A percentile compares a stretch with the other conserved stretches of the same genome.
These are phyloP conservation scores for Catostylus mosaicus DNA, from an alignment of 30 jellyfish, hydroid and myxozoan genomes.

Conservation along the genomic window DNA sequence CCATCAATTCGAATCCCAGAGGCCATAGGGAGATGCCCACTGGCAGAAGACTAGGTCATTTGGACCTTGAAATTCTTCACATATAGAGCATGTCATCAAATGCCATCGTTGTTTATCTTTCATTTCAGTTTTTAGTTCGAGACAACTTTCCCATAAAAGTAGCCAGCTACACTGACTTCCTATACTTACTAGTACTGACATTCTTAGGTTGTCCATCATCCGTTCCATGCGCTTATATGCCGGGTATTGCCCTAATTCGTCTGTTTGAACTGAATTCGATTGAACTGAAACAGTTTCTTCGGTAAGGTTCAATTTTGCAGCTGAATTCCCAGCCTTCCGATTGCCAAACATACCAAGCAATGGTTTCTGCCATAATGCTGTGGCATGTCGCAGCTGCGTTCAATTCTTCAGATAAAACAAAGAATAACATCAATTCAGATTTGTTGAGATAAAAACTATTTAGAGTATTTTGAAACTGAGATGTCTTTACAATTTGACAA, in stretches of 20 bases:
- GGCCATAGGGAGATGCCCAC: slow-evolving; percentile 62
- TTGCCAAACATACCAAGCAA: slow-evolving; percentile 59
- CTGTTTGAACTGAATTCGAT: background rate
- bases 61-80: slow-evolving; percentile 44
- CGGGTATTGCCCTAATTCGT: slow-evolving; percentile 22
- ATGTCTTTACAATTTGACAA: slow-evolving; percentile 33
- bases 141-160: slow-evolving; percentile 65
- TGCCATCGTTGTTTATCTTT: slow-evolving; percentile 64
- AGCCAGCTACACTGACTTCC: slow-evolving; percentile 43
- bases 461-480: slow-evolving; percentile 47
- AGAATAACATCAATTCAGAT: slow-evolving; percentile 58
- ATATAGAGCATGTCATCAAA: slow-evolving; percentile 61
- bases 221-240: slow-evolving; percentile 26
- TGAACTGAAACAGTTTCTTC: slow-evolving; percentile 26
- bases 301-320: slow-evolving; percentile 13
- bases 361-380: slow-evolving; percentile 60
- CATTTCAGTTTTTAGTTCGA: slow-evolving; percentile 58
- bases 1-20: slow-evolving; percentile 57
- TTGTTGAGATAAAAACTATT: slow-evolving; percentile 52
- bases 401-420: slow-evolving; percentile 27
- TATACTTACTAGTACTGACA: slow-evolving; percentile 24
- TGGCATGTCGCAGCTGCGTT: slow-evolving; percentile 59
- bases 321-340: slow-evolving; percentile 28
- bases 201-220: slow-evolving; percentile 25
- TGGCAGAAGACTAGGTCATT: slow-evolving; percentile 18